Base-by-base conservation (phyloP, 2,113 vertebrate genomes). In the Mus pahari region DNA sequence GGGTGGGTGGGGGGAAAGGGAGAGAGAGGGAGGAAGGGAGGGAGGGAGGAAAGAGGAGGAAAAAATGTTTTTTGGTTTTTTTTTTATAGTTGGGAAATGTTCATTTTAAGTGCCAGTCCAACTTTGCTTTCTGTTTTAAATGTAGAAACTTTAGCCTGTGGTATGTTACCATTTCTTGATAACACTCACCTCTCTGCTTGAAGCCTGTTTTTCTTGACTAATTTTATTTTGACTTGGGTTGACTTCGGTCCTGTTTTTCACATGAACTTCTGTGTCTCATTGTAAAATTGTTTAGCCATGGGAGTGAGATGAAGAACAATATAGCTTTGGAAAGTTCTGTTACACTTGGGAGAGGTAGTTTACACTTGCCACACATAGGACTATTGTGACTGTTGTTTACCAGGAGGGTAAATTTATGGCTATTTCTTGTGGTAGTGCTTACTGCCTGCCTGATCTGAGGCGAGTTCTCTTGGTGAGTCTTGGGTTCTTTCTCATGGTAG, bases 101-200 rank as follows among this genome's bases (percentile, higher is more conserved):
- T 28, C 3, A 55, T 45, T 96, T 60, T 58, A 20, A 53, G 82
- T 88, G 10, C 16, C 81, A 7, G 4, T 64, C 14, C n/a, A n/a
- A 74, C 91, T 95, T 96, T 64, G 7, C 42, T 8, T 90, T 74
- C 82, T 50, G 53, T 86, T 64, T 89, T 68, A 60, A 95, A 70
- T 60, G 16, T 62, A 55, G 36, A 71, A 71, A 48, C 33, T 94
- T 91, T 89, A 42, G 14, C 48, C 1, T 42, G 48, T 82, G 33
- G 16, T 53, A 0, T 64, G 14, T 73, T 39, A 31, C 50, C 7
- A 71, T 82, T 83, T 2, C 9, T 28, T 71, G 36, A 9, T 84
- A 55, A n/a, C n/a, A 36, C 7, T 77, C 36, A 75, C 39, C 78
- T 50, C 12, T 24, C 36, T 62, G 42, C 8, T 86, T 53, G 45